A percentile compares a stretch with the other conserved stretches of the same genome.
Conservation (phyloP, 2,113 vertebrate species). For the Cavia aperea region DNA sequence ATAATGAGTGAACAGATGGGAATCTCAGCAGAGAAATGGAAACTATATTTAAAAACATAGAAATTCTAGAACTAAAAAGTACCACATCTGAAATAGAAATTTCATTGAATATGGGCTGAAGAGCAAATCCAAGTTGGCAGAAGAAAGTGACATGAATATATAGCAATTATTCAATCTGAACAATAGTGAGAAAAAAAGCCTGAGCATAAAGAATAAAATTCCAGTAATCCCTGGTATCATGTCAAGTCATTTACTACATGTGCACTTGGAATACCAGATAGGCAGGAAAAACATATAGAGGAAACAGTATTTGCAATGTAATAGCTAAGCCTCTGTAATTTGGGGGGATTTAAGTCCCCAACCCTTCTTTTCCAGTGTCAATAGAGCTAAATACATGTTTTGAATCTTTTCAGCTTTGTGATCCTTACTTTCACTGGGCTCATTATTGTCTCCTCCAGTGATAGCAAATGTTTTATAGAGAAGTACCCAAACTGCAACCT, state of each 20-base stretch:
- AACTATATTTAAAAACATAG: slow-evolving; percentile 44
- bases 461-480: not conserved
- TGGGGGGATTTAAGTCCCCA: not conserved
- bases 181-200: not conserved
- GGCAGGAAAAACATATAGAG: not conserved
- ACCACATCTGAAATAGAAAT: slow-evolving; percentile 60
- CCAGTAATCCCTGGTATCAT: not conserved
- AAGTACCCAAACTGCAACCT: not conserved
- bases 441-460: not conserved
- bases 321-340: not conserved
- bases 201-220: not conserved
- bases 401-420: not conserved
- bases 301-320: not conserved
- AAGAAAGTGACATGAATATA: slow-evolving; percentile 28
- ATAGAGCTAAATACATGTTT: not conserved
- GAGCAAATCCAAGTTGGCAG: slow-evolving; percentile 50
- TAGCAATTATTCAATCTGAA: not conserved
- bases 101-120: slow-evolving; percentile 43
- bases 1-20: slow-evolving; percentile 56
- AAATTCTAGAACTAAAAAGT: slow-evolving; percentile 59
- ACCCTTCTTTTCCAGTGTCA: not conserved
- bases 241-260: not conserved
- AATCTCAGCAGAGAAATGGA: slow-evolving; percentile 44
- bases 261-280: not conserved
- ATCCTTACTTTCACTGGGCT: not conserved